phyloP scores from a whole-genome alignment of 2,888 invertebrate genomes.

The Ommatoiulus sabulosus region DNA sequence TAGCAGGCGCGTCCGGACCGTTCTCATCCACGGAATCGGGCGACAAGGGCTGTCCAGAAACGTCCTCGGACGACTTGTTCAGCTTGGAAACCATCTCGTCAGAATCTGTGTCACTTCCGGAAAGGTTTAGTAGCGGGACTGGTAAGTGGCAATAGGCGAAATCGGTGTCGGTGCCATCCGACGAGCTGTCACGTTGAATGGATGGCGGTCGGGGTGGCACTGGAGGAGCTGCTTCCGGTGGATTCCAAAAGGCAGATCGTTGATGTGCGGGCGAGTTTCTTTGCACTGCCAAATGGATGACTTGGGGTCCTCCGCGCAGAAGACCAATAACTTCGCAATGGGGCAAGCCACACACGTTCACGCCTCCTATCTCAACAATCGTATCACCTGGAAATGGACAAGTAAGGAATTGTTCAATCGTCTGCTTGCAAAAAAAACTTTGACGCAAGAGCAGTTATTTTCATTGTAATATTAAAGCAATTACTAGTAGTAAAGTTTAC shows the following conservation, averaged over 20 bases:
- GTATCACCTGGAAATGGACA: conserved; percentile 33
- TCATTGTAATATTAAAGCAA: too few species aligned
- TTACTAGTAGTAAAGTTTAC: too few species aligned
- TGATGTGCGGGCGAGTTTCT: conserved; percentile 15
- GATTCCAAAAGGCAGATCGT: neutral
- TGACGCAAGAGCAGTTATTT: too few species aligned
- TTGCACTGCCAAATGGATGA: conserved; percentile 39
- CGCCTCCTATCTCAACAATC: conserved; percentile 39
- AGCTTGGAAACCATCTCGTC: conserved; percentile 53
- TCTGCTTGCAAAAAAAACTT: too few species aligned
- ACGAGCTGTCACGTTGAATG: neutral
- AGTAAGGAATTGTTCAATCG: neutral
- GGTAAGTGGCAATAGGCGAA: conserved; percentile 3
- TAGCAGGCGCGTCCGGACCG: neutral
- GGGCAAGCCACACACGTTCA: neutral
- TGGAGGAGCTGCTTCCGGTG: neutral
- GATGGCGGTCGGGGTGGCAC: neutral
- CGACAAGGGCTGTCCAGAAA: neutral
- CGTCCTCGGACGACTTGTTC: conserved; percentile 49
- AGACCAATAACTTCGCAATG: conserved; percentile 2
- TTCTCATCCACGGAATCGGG: neutral
- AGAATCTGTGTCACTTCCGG: neutral
- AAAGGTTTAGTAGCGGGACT: neutral
- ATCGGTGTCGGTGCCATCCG: neutral
- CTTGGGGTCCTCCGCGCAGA: conserved; percentile 41